Percentiles rank a stretch among this genome's conserved stretches.
These are phyloP conservation scores for Aplidium turbinatum DNA, from an alignment of 23 tunicate genomes.

Conservation along the genomic window DNA sequence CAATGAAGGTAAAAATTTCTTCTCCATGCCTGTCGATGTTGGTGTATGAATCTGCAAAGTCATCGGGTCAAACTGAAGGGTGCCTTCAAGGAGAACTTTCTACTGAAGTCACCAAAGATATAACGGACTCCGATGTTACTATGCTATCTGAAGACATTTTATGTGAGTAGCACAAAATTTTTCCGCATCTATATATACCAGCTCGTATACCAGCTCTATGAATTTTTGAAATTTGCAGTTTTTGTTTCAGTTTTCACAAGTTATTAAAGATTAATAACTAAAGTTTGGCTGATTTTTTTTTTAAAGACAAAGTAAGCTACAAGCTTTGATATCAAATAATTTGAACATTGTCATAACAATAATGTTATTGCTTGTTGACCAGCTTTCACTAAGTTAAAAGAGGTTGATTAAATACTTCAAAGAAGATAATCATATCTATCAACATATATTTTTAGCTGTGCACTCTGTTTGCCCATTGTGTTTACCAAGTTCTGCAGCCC, in stretches of 20 bases:
- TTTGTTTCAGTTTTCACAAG: too few species aligned
- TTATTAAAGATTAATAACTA: too few species aligned
- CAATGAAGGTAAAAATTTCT: constrained; percentile 57
- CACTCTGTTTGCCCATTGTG: constrained; percentile 16
- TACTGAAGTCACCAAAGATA: constrained; percentile 35
- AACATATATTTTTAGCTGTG: constrained; percentile 10
- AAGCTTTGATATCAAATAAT: too few species aligned
- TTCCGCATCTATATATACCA: too few species aligned
- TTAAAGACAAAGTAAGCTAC: too few species aligned
- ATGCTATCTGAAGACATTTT: constrained; percentile 47
- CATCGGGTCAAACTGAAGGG: constrained; percentile 60
- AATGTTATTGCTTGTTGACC: too few species aligned
- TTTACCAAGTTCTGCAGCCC: background rate
- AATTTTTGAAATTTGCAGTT: too few species aligned
- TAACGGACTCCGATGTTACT: constrained; percentile 59
- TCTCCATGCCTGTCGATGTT: constrained; percentile 78
- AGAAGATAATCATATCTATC: background rate
- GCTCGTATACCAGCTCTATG: too few species aligned
- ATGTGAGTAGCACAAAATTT: too few species aligned
- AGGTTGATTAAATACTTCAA: background rate
- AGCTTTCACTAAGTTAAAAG: too few species aligned
- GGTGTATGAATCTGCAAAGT: constrained; percentile 58
- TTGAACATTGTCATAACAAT: too few species aligned
- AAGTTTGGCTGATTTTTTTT: too few species aligned
- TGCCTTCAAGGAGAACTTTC: constrained; percentile 50